These are phyloP conservation scores for zebrafish (Danio rerio) DNA, from an alignment of 2,113 vertebrate species.

Conservation along the genomic window DNA sequence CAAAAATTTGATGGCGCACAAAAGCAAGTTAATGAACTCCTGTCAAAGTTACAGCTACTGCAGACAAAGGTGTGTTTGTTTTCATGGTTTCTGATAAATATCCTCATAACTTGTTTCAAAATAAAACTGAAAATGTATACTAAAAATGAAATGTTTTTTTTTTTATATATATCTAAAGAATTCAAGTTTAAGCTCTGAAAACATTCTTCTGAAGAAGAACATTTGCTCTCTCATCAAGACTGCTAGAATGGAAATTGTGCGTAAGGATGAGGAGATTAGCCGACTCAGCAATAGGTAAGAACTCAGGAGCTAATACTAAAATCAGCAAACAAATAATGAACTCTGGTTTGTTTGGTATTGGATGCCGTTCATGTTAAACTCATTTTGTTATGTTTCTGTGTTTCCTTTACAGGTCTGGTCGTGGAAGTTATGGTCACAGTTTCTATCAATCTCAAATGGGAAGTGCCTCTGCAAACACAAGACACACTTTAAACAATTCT, in stretches of 20 bases:
- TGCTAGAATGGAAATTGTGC: conserved; percentile 89
- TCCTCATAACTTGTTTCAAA: background rate
- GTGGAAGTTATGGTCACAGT: conserved; percentile 32
- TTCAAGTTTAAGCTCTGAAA: conserved; percentile 85
- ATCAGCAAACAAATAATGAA: background rate
- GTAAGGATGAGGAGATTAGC: conserved; percentile 94
- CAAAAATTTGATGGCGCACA: conserved; percentile 87
- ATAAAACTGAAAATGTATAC: too few species aligned
- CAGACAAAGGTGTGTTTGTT: conserved; percentile 83
- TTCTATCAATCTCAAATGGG: conserved; percentile 33
- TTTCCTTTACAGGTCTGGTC: conserved; percentile 59
- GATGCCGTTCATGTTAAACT: background rate
- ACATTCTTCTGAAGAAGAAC: conserved; percentile 91
- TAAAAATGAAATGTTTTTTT: too few species aligned
- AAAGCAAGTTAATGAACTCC: conserved; percentile 86
- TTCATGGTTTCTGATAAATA: background rate
- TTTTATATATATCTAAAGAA: conserved; percentile 84
- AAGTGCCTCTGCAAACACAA: background rate
- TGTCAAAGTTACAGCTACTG: conserved; percentile 84
- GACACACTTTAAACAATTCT: background rate
- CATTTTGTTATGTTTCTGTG: background rate
- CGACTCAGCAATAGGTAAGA: conserved; percentile 84
- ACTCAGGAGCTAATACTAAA: background rate
- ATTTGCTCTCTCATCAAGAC: conserved; percentile 94
- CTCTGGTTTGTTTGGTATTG: background rate